Evolutionary conservation across 2,113 vertebrate genomes (phyloP), one percentile per base, ranked within the genome.

Genomic region (Prionailurus viverrinus): DNA sequence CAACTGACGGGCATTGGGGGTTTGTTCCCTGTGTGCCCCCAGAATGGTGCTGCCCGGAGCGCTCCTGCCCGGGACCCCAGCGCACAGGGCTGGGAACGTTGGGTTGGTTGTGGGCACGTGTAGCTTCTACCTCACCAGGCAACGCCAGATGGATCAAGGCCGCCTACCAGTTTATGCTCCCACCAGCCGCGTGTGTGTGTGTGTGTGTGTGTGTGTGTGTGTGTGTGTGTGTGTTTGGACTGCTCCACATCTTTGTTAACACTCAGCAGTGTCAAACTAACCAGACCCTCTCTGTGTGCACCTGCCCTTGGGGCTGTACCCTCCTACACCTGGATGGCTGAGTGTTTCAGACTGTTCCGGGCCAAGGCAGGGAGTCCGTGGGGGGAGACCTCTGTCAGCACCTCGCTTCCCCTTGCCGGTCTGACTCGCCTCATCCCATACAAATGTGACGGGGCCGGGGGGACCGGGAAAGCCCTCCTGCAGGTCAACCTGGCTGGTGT

Each of bases 191-290:
- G 0, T 0, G 3, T 0, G 3, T 18, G 45, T 3, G 1, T 23
- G 10, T 0, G 4, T 1, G 3, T 14, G 68, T 1, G 0, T 9
- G 8, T 0, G 0, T 2, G 7, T 2, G 5, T 27, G 55, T 3
- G 1, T 23, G 16, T 0, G 0, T 1, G 4, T 1, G 2, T 15
- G 65, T 0, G 0, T 13, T 66, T 36, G 11, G 61, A 55, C 1
- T 0, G 13, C 6, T 33, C 65, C 11, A 3, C 21, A 6, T 29
- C 48, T 74, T 3, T 23, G 19, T 25, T 51, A 78, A 74, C 1
- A 29, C 8, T 7, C 7, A 0, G 1, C 41, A 12, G 86, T 1
- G 63, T 85, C 27, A 31, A 29, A 23, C 5, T 39, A 74, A 25
- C 15, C 15, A 21, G 48, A 33, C 76, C 41, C 41, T 48, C 19